These are phyloP conservation scores for Parelbella ahira DNA, from an alignment of 2,888 invertebrate species.

Conservation along the genomic window DNA sequence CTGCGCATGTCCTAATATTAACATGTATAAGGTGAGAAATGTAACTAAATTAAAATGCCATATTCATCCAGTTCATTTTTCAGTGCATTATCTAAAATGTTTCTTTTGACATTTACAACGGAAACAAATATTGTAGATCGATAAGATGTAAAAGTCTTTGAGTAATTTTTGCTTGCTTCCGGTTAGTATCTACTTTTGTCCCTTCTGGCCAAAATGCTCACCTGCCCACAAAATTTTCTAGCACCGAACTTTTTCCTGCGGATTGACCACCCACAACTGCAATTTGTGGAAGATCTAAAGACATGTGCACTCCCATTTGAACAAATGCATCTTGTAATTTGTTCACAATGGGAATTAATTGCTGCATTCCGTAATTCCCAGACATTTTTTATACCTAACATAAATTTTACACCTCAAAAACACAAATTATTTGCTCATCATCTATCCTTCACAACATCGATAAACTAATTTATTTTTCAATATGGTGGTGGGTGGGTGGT, in stretches of 20 bases:
- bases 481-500: conserved; percentile 63
- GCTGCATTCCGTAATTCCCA: conserved; percentile 97
- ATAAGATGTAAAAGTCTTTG: too few species aligned
- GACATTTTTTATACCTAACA: conserved; percentile 72
- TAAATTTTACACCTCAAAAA: conserved; percentile 63
- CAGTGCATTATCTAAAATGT: too few species aligned
- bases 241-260: conserved; percentile 99
- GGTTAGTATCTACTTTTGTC: too few species aligned
- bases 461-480: conserved; percentile 76
- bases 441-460: conserved; percentile 74
- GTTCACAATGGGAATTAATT: conserved; percentile 99
- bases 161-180: too few species aligned
- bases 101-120: too few species aligned
- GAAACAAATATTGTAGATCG: too few species aligned
- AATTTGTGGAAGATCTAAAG: conserved; percentile 99
- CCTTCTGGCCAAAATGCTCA: too few species aligned
- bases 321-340: conserved; percentile 99
- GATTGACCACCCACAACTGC: conserved; percentile 99
- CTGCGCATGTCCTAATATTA: too few species aligned
- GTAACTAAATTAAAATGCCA: too few species aligned
- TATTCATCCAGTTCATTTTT: too few species aligned
- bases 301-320: conserved; percentile 98
- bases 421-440: conserved; percentile 67
- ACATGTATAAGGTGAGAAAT: too few species aligned
- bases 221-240: conserved; percentile 99